phyloP scores from a whole-genome alignment of 2,113 vertebrate genomes.

The Elaphurus davidianus region DNA sequence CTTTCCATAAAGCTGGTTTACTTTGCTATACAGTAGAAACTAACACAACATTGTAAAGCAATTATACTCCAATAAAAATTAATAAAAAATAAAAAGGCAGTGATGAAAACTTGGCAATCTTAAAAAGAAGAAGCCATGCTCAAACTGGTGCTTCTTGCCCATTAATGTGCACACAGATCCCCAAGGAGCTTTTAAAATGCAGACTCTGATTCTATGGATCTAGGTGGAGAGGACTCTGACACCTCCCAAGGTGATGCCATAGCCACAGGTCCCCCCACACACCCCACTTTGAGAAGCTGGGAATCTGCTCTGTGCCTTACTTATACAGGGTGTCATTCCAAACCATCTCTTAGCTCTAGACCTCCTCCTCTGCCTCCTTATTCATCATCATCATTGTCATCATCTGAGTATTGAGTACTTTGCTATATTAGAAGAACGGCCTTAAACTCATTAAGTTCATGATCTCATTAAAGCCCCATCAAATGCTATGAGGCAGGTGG shows the following conservation, averaged over 20 bases:
- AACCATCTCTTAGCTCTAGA: not conserved
- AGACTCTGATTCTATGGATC: not conserved
- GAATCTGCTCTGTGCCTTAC: fast-evolving
- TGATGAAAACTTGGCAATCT: not conserved
- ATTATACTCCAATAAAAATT: not conserved
- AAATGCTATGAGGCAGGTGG: too few species aligned
- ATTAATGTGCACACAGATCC: fast-evolving
- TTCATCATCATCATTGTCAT: not conserved
- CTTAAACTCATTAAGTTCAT: not conserved
- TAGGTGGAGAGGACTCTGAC: not conserved
- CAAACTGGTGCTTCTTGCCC: not conserved
- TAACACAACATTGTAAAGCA: not conserved
- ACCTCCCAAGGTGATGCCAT: not conserved
- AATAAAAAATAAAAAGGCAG: not conserved
- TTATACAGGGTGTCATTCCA: not conserved
- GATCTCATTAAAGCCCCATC: not conserved
- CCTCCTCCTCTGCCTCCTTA: not conserved
- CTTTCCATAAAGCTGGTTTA: not conserved
- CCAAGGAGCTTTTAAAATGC: not conserved
- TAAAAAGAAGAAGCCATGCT: not conserved
- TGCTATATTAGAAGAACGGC: not conserved
- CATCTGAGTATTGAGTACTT: too few species aligned
- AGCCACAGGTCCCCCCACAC: too few species aligned
- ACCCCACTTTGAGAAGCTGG: not conserved
- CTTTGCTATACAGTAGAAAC: not conserved